Percentiles rank a stretch among this genome's conserved stretches.
These are phyloP conservation scores for Decapterus maruadsi DNA, from an alignment of 2,797 vertebrate genomes.

Conservation along the genomic window DNA sequence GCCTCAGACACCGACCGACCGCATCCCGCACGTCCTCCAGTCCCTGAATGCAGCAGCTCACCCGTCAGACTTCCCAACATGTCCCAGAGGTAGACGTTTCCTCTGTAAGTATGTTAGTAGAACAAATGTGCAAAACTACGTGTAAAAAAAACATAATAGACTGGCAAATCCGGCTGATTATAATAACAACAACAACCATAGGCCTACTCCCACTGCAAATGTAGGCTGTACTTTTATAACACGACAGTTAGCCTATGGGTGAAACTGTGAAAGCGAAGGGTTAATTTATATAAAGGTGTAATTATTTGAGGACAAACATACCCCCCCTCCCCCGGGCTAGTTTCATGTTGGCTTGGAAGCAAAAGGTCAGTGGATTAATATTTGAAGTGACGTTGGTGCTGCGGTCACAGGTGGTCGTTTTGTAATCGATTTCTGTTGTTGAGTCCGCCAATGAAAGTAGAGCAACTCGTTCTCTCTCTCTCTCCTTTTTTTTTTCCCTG, in stretches of 20 bases:
- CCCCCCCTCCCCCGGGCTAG: neutral
- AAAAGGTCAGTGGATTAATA: conserved; percentile 24
- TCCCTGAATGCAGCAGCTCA: conserved; percentile 48
- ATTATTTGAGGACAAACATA: neutral
- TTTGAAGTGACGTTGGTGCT: conserved; percentile 7
- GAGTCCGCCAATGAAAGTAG: conserved; percentile 34
- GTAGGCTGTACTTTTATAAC: neutral
- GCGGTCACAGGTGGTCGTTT: conserved; percentile 48
- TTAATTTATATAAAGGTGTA: neutral
- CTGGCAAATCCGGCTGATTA: neutral
- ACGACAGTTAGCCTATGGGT: neutral
- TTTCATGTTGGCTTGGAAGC: neutral
- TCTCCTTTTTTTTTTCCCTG: neutral
- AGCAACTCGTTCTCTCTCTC: neutral
- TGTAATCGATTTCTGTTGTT: conserved; percentile 2
- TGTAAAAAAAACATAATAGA: neutral
- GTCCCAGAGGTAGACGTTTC: conserved; percentile 28
- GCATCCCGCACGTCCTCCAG: conserved; percentile 65
- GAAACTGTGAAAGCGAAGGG: neutral
- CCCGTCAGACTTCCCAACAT: conserved; percentile 27
- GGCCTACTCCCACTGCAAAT: no score
- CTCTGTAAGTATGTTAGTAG: neutral
- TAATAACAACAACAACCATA: neutral
- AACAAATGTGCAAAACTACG: neutral
- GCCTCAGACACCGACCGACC: conserved; percentile 72